These are phyloP conservation scores for Turritopsis rubra DNA, from an alignment of 30 jellyfish, hydroid and myxozoan genomes.

Conservation along the genomic window DNA sequence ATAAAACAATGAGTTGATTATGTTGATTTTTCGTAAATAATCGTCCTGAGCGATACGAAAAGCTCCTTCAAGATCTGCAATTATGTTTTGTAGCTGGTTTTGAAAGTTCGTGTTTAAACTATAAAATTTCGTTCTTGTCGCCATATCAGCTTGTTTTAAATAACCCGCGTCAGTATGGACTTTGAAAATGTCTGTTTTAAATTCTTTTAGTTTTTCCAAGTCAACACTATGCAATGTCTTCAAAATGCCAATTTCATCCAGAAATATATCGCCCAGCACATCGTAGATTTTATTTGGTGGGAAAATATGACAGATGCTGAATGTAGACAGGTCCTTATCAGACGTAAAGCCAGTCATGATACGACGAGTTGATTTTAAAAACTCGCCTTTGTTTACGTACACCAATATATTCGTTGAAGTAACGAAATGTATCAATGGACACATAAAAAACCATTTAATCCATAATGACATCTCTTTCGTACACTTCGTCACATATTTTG, in stretches of 20 bases:
- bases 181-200: slow-evolving; percentile 14
- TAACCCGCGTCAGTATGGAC: slow-evolving; percentile 7
- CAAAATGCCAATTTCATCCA: slow-evolving; percentile 9
- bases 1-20: not conserved
- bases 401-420: not conserved
- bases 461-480: not conserved
- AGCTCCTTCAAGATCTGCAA: not conserved
- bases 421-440: not conserved
- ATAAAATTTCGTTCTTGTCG: slow-evolving; percentile 5
- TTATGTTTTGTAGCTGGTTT: not conserved
- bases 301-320: slow-evolving; percentile 6
- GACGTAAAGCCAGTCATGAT: slow-evolving; percentile 12
- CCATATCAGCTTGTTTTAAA: slow-evolving; percentile 8
- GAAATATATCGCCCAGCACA: not conserved
- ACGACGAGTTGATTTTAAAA: not conserved
- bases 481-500: not conserved
- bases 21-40: not conserved
- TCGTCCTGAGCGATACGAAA: not conserved
- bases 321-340: not conserved
- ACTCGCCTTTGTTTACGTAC: slow-evolving; percentile 11
- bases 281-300: not conserved
- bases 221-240: slow-evolving; percentile 4
- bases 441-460: not conserved
- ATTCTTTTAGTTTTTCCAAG: not conserved
- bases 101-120: slow-evolving; percentile 12